Conservation (phyloP, 2,888 invertebrate species). For the Glyphotaelius pellucidus region DNA sequence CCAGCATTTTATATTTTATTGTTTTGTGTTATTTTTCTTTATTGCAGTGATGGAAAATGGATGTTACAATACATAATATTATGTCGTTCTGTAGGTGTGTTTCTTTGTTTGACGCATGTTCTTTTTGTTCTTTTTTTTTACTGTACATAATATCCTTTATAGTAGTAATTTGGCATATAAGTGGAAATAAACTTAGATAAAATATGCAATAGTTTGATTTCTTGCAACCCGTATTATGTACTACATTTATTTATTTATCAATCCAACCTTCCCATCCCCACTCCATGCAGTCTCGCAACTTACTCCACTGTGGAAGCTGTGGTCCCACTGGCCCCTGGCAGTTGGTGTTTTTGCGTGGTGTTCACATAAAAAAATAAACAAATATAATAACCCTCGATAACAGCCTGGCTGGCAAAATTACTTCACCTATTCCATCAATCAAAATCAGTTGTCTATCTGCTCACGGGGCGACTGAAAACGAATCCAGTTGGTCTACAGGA, state of each 20-base stretch:
- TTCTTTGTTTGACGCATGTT: background rate
- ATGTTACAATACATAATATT: background rate
- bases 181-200: background rate
- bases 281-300: background rate
- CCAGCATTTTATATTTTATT: background rate
- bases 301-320: background rate
- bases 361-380: background rate
- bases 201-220: background rate
- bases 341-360: background rate
- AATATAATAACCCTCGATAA: background rate
- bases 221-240: background rate
- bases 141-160: background rate
- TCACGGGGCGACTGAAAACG: too few species aligned
- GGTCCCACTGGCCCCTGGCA: background rate
- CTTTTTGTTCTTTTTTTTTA: background rate
- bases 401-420: too few species aligned
- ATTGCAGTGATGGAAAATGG: background rate
- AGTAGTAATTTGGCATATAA: background rate
- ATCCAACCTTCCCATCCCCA: background rate
- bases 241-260: background rate
- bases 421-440: too few species aligned
- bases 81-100: background rate
- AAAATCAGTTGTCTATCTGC: too few species aligned
- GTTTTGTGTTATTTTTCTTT: background rate
- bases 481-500: too few species aligned